Evolutionary conservation across 2,113 vertebrate genomes (phyloP), one percentile per base, ranked within the genome.

Genomic region (Coturnix japonica): DNA sequence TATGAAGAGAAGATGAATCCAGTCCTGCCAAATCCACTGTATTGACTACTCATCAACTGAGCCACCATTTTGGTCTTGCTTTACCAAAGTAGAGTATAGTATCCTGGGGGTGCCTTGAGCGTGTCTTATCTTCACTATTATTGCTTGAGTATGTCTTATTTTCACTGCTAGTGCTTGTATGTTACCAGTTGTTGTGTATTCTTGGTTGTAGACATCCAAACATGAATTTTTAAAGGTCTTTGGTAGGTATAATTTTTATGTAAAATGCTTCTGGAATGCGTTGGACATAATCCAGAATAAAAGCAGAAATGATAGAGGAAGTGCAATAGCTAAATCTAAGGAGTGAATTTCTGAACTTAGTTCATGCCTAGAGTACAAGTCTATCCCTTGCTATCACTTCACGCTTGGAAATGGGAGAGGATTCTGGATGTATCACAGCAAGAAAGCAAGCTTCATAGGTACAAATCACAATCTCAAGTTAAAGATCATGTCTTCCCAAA

Each of bases 21-120:
- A 87, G 66, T 57, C n/a, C 77, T 74, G 33, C 7, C 35, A 83
- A 25, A 79, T 35, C 53, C 47, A 75, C 46, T 51, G 47, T 54
- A 64, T 17, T 31, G 54, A 5, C 21, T 56, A 14, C 12, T 30
- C 5, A 35, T 6, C 37, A 44, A 0, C 11, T 5, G 0, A 82
- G 37, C 23, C 49, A 59, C 60, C 33, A 21, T n/a, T 69, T 39
- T 20, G 17, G 14, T 43, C 43, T 37, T 19, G 11, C 44, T 76
- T 89, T 57, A 16, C 35, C 37, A 39, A 30, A 39, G 18, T 0
- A 30, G 53, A 0, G 5, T 20, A 33, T 16, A 56, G 43, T 2
- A 3, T 10, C 60, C 30, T 56, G 54, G 54, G 18, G 30, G 31
- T n/a, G 54, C 54, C 54, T 56, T 31, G 17, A 18, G 18, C 6